Conservation (phyloP, 2,888 invertebrate genomes). For the Leucophora obtusa region DNA sequence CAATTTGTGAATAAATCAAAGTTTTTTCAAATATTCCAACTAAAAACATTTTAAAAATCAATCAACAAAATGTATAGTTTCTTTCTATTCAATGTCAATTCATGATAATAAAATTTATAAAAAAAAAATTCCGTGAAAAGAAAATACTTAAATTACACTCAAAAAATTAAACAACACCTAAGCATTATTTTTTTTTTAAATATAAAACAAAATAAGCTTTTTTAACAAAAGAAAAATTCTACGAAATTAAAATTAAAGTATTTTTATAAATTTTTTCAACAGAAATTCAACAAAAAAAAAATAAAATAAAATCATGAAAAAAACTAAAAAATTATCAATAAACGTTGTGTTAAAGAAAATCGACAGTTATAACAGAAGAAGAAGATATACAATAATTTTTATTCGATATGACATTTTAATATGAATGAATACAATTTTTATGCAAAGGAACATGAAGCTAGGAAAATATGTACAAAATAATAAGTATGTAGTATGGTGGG, state of each 20-base stretch:
- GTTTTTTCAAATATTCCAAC: too few relatives aligned
- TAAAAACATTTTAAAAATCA: too few relatives aligned
- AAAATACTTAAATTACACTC: conserved; percentile 21
- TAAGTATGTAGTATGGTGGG: too few relatives aligned
- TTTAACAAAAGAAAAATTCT: conserved; percentile 50
- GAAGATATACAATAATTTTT: conserved; percentile 27
- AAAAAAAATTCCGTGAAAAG: conserved; percentile 35
- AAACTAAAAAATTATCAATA: conserved; percentile 60
- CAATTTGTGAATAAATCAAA: too few relatives aligned
- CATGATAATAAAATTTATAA: conserved; percentile 9
- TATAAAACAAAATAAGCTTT: conserved; percentile 43
- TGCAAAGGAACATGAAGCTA: conserved; percentile 20
- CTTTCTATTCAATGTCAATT: neutral
- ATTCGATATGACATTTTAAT: conserved; percentile 53
- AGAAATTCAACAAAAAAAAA: conserved; percentile 35
- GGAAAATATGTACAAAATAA: conserved; percentile 11
- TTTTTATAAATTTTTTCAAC: conserved; percentile 33
- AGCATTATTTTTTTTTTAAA: conserved; percentile 9
- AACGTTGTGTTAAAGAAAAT: conserved; percentile 22
- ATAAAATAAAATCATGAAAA: conserved; percentile 54
- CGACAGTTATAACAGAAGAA: neutral
- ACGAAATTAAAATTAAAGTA: conserved; percentile 29
- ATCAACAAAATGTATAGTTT: too few relatives aligned
- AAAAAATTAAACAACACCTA: conserved; percentile 29
- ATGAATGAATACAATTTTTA: conserved; percentile 38